Evolutionary conservation across 2,888 invertebrate genomes (phyloP).

Genomic region (Noctua fimbriata): DNA sequence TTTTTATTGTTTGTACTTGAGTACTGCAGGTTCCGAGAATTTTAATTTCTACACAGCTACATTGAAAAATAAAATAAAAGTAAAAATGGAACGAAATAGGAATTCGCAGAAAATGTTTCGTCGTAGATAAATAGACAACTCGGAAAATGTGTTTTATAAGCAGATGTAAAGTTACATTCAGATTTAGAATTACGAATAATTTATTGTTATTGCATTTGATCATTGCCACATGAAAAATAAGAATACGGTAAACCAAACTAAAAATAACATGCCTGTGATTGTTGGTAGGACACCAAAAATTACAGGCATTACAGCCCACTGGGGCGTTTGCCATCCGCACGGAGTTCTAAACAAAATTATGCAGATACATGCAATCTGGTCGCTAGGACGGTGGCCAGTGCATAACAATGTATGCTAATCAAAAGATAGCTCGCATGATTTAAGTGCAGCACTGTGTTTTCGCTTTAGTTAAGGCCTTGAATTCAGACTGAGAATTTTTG

Average conservation of each 20-base stretch:
- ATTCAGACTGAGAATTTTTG: slow-evolving; percentile 47
- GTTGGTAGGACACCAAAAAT: slow-evolving; percentile 25
- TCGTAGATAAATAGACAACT: not conserved
- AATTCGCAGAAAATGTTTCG: not conserved
- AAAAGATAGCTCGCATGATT: slow-evolving; percentile 77
- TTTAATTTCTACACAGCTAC: not conserved
- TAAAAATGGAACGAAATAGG: not conserved
- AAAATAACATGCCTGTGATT: not conserved
- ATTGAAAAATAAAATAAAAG: not conserved
- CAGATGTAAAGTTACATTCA: not conserved
- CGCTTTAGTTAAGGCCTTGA: slow-evolving; percentile 61
- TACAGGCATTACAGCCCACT: slow-evolving; percentile 31
- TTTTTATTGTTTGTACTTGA: not conserved
- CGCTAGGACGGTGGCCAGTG: slow-evolving; percentile 66
- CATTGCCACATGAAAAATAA: not conserved
- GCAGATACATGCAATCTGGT: slow-evolving; percentile 83
- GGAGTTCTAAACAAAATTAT: slow-evolving; percentile 76
- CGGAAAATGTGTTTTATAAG: not conserved
- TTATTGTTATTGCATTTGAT: not conserved
- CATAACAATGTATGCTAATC: slow-evolving; percentile 85
- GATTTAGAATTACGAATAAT: not conserved
- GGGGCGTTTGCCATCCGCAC: slow-evolving; percentile 57
- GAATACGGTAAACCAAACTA: not conserved
- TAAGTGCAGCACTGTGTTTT: slow-evolving; percentile 63
- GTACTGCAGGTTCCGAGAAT: not conserved